Evolutionary conservation across 2,113 vertebrate species (phyloP).

Genomic region (Chaetorhynchus papuensis): DNA sequence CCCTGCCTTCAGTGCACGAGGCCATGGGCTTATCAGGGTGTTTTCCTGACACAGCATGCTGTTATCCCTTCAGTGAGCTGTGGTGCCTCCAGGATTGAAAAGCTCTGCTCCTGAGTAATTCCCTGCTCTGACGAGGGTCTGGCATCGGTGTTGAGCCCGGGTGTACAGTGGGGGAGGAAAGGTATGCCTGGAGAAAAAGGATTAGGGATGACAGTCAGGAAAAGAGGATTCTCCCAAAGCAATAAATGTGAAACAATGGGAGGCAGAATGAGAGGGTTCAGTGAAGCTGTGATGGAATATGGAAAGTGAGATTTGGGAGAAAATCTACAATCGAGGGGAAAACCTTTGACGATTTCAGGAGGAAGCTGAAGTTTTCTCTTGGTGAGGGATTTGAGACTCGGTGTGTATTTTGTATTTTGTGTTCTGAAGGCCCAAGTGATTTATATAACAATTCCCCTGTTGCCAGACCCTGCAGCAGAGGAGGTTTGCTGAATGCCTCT

Average conservation of each 20-base stretch:
- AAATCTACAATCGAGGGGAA: background rate
- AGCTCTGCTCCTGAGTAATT: background rate
- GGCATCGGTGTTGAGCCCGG: background rate
- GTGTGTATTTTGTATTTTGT: background rate
- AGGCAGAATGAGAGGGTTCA: background rate
- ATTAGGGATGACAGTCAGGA: background rate
- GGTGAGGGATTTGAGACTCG: background rate
- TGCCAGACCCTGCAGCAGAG: background rate
- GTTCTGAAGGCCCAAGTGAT: background rate
- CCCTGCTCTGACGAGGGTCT: background rate
- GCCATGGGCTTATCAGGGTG: background rate
- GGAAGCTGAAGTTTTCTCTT: background rate
- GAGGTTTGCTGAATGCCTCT: background rate
- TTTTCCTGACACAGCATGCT: background rate
- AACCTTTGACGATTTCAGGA: background rate
- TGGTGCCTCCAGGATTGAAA: background rate
- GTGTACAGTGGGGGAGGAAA: background rate
- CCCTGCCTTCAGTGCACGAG: background rate
- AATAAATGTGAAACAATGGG: background rate
- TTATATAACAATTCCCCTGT: background rate
- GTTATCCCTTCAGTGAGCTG: background rate
- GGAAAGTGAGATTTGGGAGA: background rate
- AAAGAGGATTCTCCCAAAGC: background rate
- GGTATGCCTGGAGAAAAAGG: background rate
- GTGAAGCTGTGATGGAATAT: background rate